These are phyloP conservation scores for Asteroscopus sphinx DNA, from an alignment of 2,888 invertebrate species.

Conservation along the genomic window DNA sequence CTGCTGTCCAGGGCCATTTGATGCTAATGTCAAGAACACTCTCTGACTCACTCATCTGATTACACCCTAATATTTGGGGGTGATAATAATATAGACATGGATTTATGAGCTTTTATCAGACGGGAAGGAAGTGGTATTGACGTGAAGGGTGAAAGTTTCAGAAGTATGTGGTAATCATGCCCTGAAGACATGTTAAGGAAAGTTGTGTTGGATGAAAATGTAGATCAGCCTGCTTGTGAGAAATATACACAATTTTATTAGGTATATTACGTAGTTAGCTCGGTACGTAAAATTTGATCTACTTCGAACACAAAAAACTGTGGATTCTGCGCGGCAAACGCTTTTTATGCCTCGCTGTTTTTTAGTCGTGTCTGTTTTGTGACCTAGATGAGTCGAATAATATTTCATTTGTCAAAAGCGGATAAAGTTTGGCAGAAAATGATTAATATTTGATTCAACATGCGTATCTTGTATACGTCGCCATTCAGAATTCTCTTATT, in stretches of 20 bases:
- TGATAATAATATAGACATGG: conserved; percentile 4
- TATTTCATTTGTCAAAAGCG: conserved; percentile 50
- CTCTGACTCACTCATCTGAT: conserved; percentile 32
- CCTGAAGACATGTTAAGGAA: too few species aligned
- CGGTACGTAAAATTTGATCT: conserved; percentile 6
- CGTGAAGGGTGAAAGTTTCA: too few species aligned
- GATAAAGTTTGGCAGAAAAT: conserved; percentile 17
- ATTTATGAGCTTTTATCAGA: background rate
- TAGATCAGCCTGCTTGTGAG: too few species aligned
- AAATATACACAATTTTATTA: too few species aligned
- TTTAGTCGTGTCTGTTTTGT: conserved; percentile 39
- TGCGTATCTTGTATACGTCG: conserved; percentile 3
- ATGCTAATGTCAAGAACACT: conserved; percentile 65
- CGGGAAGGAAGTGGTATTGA: too few species aligned
- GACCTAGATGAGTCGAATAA: conserved; percentile 41
- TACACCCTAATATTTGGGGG: conserved; percentile 10
- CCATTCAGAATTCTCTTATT: conserved; percentile 17
- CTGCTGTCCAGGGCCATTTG: conserved; percentile 50
- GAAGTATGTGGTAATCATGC: too few species aligned
- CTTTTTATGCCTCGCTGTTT: conserved; percentile 20
- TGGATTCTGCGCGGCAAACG: background rate
- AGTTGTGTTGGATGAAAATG: too few species aligned
- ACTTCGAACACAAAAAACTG: conserved; percentile 19
- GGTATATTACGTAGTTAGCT: too few species aligned
- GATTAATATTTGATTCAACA: conserved; percentile 29